Percentiles rank a stretch among this genome's conserved stretches.
Evolutionary conservation across 2,888 invertebrate species (phyloP).

Genomic region (Acleris emargana): DNA sequence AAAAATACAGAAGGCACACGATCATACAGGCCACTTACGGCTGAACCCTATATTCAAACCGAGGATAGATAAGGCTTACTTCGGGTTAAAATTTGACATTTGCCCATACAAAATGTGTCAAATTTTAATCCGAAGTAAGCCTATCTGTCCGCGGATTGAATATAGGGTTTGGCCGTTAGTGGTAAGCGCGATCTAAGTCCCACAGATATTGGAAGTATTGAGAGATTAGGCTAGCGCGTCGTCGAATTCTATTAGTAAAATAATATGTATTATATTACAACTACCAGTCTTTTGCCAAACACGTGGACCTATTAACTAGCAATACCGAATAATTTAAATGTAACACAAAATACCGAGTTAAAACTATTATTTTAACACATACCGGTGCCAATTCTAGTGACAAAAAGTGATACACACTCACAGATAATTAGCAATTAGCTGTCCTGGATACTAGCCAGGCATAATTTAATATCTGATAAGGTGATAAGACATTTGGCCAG

Average conservation of each 20-base stretch:
- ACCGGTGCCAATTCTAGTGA: constrained; percentile 17
- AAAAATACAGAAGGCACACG: no score
- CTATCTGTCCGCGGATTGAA: no score
- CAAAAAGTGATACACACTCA: constrained; percentile 15
- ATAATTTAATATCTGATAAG: constrained; percentile 26
- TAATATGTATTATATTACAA: neutral
- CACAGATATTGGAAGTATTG: no score
- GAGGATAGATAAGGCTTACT: no score
- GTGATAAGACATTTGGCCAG: constrained; percentile 20
- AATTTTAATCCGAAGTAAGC: no score
- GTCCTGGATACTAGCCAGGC: constrained; percentile 22
- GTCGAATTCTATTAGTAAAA: neutral
- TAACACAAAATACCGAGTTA: neutral
- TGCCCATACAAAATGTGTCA: no score
- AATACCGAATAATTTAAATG: neutral
- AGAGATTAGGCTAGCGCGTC: no score
- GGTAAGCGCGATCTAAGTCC: no score
- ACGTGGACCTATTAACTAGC: constrained; percentile 13
- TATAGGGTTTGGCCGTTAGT: no score
- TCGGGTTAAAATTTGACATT: no score
- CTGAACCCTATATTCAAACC: no score
- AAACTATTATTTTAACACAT: constrained; percentile 1
- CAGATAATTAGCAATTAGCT: constrained; percentile 33
- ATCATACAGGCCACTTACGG: no score
- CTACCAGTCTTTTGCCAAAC: constrained; percentile 12